These are phyloP conservation scores for Lordiphosa stackelbergi DNA, from an alignment of 1,140 invertebrate species.

Conservation along the genomic window DNA sequence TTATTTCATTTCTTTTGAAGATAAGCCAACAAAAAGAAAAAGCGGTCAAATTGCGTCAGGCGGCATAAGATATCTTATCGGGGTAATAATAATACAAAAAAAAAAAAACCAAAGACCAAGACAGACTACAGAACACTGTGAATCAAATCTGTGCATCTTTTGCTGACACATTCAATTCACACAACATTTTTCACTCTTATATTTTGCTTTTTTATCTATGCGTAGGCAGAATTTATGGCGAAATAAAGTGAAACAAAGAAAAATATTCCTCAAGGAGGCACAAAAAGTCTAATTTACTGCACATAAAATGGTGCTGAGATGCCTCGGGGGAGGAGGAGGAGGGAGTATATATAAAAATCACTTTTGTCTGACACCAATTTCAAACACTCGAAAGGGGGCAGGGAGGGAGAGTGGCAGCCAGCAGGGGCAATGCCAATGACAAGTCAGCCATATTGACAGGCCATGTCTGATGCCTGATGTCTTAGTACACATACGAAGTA, in stretches of 20 bases:
- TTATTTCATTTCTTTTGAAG: slow-evolving; percentile 2
- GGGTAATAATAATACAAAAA: background rate
- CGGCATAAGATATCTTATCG: slow-evolving; percentile 6
- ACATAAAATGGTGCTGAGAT: slow-evolving; percentile 32
- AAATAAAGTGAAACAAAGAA: slow-evolving; percentile 37
- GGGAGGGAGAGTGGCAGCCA: too few species aligned
- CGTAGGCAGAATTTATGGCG: slow-evolving; percentile 11
- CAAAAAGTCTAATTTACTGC: slow-evolving; percentile 46
- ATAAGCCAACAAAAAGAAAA: slow-evolving; percentile 30
- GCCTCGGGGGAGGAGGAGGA: background rate
- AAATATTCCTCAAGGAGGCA: too few species aligned
- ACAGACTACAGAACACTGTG: slow-evolving; percentile 7
- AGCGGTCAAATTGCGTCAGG: slow-evolving; percentile 6
- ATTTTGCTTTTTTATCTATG: slow-evolving; percentile 4
- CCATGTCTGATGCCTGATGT: slow-evolving; percentile 4
- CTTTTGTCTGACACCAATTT: slow-evolving; percentile 23
- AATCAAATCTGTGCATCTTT: slow-evolving; percentile 2
- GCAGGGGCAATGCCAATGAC: slow-evolving; percentile 21
- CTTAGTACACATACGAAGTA: slow-evolving; percentile 3
- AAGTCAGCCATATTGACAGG: slow-evolving; percentile 38
- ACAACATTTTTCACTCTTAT: background rate
- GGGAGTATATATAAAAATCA: slow-evolving; percentile 11
- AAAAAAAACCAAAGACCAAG: background rate
- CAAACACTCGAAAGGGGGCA: slow-evolving; percentile 22
- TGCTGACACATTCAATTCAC: slow-evolving; percentile 15